Percentiles rank a stretch among this genome's conserved stretches.
phyloP scores from a whole-genome alignment of 2,888 invertebrate genomes.

The Pterobdella sp. region DNA sequence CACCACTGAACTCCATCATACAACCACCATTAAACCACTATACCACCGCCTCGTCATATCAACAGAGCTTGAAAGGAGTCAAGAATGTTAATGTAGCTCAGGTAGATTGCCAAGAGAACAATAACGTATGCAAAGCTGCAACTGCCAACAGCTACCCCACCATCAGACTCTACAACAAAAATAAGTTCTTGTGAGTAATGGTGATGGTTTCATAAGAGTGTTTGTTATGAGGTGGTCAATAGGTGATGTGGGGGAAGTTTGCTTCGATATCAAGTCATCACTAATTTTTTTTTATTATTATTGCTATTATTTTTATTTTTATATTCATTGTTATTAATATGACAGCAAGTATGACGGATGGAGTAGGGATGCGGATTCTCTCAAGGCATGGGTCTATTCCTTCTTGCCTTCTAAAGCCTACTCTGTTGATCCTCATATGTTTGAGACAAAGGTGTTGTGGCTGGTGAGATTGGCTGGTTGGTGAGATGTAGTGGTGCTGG shows the following conservation, averaged over 20 bases:
- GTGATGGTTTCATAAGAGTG: background rate
- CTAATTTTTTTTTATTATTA: background rate
- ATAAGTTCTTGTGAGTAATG: slow-evolving; percentile 42
- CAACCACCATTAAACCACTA: background rate
- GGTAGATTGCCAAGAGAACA: slow-evolving; percentile 62
- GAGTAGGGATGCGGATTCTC: slow-evolving; percentile 59
- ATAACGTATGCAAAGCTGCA: slow-evolving; percentile 57
- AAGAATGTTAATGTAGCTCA: slow-evolving; percentile 58
- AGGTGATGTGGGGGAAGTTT: too few species aligned
- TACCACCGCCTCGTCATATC: background rate
- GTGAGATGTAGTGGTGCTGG: background rate
- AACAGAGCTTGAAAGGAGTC: slow-evolving; percentile 50
- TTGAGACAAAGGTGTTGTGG: slow-evolving; percentile 18
- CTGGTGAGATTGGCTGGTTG: background rate
- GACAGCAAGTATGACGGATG: slow-evolving; percentile 55
- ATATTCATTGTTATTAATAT: background rate
- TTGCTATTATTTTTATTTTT: background rate
- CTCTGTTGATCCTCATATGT: slow-evolving; percentile 40
- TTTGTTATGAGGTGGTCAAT: background rate
- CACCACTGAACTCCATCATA: background rate
- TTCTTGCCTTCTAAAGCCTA: slow-evolving; percentile 59
- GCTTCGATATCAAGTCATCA: background rate
- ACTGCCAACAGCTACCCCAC: slow-evolving; percentile 63
- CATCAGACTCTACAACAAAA: slow-evolving; percentile 58
- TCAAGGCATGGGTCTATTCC: slow-evolving; percentile 61